Base-by-base conservation (phyloP, 1,140 invertebrate genomes). In the Drosophila ironensis region DNA sequence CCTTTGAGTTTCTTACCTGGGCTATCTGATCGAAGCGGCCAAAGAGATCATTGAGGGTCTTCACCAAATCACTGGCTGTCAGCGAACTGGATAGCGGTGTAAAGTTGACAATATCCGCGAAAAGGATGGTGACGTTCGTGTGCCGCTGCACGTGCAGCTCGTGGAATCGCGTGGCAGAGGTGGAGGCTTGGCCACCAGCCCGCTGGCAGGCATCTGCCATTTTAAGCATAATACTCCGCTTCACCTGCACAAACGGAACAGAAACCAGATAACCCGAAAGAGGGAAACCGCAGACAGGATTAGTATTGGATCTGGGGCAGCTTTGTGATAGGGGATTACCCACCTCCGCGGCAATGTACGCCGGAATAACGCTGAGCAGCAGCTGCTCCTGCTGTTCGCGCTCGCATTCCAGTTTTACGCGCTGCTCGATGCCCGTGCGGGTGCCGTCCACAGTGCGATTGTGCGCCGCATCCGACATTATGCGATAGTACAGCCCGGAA, bases 81-180 rank as follows among this genome's bases (percentile, higher is more conserved):
- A 98, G 93, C 76, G 96, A 93, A 61, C 98, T 97, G 0, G 97
- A 98, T 2, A 99, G 91, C 0, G 96, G 96, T 0, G 98, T 99
- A 88, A 99, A 99, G 90, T 98, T 98, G 28, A 99, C 98, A 63
- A 99, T 99, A 87, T 99, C 98, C 0, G 98, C 98, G 91, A 99
- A 99, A 6, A 99, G 91, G 72, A 99, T 99, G 86, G 97, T 98
- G 71, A 99, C 98, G 89, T 98, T 98, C 86, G 98, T 98, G 89
- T 99, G 97, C n/a, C 97, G 92, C 84, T 98, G 97, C 6, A 99
- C 97, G 90, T 99, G 98, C 93, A 99, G 96, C 88, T 99, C 97
- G 86, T 99, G 97, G 89, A 99, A 99, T 37, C 95, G 92, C 73
- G 95, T 94, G 61, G 95, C 95, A 30, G 98, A 99, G 20, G 95